phyloP scores from a whole-genome alignment of 2,797 vertebrate genomes.

The Phaenicophaeus curvirostris region DNA sequence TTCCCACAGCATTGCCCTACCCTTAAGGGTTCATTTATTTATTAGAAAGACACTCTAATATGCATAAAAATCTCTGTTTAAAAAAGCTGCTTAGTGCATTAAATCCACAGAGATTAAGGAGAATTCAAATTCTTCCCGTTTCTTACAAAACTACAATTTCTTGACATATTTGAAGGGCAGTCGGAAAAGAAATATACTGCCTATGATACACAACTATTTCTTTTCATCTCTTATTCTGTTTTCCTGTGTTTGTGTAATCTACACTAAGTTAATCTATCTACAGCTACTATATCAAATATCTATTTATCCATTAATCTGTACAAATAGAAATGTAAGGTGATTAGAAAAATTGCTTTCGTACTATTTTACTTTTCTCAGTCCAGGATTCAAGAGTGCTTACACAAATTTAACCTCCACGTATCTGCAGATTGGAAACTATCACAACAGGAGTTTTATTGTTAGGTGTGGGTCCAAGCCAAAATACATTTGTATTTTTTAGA shows the following conservation, averaged over 20 bases:
- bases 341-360: background rate
- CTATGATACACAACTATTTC: background rate
- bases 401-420: background rate
- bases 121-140: background rate
- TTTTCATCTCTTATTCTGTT: background rate
- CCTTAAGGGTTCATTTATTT: background rate
- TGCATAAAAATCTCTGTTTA: background rate
- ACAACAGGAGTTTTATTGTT: background rate
- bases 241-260: background rate
- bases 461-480: background rate
- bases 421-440: background rate
- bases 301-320: background rate
- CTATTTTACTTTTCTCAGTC: background rate
- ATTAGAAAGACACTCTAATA: background rate
- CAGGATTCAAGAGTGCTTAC: background rate
- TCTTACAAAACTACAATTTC: background rate
- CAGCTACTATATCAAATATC: background rate
- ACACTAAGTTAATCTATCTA: background rate
- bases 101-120: conserved; percentile 4
- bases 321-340: background rate
- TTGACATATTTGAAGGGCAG: background rate
- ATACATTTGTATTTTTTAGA: background rate
- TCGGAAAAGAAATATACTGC: background rate
- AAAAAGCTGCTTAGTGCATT: background rate
- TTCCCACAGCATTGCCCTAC: conserved; percentile 33